Evolutionary conservation across 2,888 invertebrate species (phyloP), one percentile per base, ranked within the genome.

Genomic region (Deilephila porcellus): DNA sequence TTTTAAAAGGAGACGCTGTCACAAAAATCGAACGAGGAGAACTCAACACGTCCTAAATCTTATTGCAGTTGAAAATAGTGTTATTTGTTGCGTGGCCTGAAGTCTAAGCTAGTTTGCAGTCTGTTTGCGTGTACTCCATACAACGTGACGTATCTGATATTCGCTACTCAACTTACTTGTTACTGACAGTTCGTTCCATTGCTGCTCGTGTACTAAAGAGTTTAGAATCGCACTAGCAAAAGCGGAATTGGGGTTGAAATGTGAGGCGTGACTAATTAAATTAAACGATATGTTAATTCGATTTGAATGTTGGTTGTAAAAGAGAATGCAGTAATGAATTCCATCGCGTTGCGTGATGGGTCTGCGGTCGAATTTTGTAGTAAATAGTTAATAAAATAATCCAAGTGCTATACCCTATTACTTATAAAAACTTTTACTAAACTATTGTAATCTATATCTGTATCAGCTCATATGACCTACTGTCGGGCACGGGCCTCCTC

Each of bases 101-200:
- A 37, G 34, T 37, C 37, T 34, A 17, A 67, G 52, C 67, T 45
- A 52, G 52, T 67, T 67, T 67, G 45, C 52, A 25, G 67, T 6
- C 52, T 29, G 45, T 52, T 63, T 11, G 63, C 67, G 52, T 52
- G 25, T 11, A 63, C 63, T 63, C n/a, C 37, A 52, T 45, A 52
- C 67, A 67, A 52, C 8, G n/a, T 29, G 45, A 67, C 64, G 52
- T 67, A 67, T 67, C 67, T 17, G 25, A 52, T 64, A 64, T 67
- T 45, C 17, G 67, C 25, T 67, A 14, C 52, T 52, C 52, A 67
- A 52, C 45, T 67, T 67, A 17, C 45, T 67, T 67, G 67, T 67
- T 29, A 25, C 14, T 11, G 67, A 52, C 67, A 52, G 25, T 25
- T 52, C 52, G n/a, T 52, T 17, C 45, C 45, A 67, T 5, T 67